Conservation (phyloP, 2,113 vertebrate genomes). For the Elaphurus davidianus region DNA sequence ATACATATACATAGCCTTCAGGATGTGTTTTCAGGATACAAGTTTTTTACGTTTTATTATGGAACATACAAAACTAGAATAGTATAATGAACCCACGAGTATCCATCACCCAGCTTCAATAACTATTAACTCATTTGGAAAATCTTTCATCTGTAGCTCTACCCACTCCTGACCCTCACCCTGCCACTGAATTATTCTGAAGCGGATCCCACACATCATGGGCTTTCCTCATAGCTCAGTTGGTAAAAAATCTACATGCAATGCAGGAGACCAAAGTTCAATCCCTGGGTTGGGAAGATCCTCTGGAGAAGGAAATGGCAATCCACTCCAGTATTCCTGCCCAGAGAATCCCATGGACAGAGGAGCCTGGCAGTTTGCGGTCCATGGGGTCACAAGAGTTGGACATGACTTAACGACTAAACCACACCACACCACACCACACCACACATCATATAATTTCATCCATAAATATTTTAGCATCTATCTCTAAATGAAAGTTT, state of each 20-base stretch:
- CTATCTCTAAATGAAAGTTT: constrained; percentile 14
- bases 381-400: background rate
- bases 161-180: background rate
- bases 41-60: background rate
- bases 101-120: background rate
- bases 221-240: background rate
- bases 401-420: background rate
- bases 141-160: background rate
- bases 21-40: background rate
- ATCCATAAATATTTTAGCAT: constrained; percentile 6
- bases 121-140: background rate
- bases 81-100: background rate
- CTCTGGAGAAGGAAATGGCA: background rate
- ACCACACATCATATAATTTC: background rate
- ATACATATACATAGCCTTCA: background rate
- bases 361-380: background rate
- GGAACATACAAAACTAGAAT: background rate
- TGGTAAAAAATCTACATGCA: background rate
- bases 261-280: background rate
- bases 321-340: background rate
- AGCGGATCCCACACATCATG: background rate
- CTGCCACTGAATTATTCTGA: constrained; percentile 9
- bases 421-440: background rate
- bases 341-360: background rate
- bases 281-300: background rate